Evolutionary conservation across 2,888 invertebrate species (phyloP).

Genomic region (Craniophora ligustri): DNA sequence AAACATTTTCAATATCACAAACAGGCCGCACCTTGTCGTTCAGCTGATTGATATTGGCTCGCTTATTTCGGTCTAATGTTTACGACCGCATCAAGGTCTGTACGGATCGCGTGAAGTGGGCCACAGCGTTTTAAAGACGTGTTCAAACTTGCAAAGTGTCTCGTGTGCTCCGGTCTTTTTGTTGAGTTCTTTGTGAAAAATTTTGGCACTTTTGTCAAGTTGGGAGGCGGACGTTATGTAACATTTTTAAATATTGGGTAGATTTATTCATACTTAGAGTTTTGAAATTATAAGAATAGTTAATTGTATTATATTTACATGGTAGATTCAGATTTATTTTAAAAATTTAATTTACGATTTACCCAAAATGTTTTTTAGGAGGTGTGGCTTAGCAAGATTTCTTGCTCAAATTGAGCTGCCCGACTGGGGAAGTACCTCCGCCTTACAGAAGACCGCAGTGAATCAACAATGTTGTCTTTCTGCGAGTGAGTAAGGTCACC

Average conservation of each 20-base stretch:
- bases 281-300: no score
- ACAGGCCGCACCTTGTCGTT: constrained; percentile 46
- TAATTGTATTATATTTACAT: no score
- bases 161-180: constrained; percentile 8
- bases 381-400: no score
- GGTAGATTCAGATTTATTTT: no score
- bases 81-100: constrained; percentile 57
- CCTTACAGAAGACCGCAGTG: no score
- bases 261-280: no score
- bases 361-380: no score
- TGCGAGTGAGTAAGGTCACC: no score
- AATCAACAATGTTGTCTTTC: no score
- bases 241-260: neutral
- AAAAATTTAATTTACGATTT: no score
- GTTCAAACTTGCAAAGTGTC: constrained; percentile 52
- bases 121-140: constrained; percentile 50
- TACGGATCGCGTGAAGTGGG: constrained; percentile 57
- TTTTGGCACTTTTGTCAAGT: constrained; percentile 1
- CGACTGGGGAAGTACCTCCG: no score
- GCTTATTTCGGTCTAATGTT: constrained; percentile 60
- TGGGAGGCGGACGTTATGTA: neutral
- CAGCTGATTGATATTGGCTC: constrained; percentile 60
- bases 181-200: constrained; percentile 2
- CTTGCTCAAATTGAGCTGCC: no score
- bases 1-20: constrained; percentile 42